A percentile compares a stretch with the other conserved stretches of the same genome.
Conservation (phyloP, 2,888 invertebrate species). For the Euplagia quadripunctaria region DNA sequence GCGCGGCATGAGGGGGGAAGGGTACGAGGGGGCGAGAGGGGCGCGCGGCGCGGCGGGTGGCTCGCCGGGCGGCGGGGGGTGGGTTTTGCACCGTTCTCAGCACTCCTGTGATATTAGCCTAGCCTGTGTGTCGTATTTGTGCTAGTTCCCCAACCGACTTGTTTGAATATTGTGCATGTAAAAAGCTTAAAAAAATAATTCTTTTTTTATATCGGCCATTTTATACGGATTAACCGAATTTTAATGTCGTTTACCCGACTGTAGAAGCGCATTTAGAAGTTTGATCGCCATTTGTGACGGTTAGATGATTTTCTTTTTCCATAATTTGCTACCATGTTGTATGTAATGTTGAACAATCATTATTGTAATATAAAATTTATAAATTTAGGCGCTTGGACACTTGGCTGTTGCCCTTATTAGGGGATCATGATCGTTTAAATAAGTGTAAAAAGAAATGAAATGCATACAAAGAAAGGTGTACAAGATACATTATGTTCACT, state of each 20-base stretch:
- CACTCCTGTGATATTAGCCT: slow-evolving; percentile 88
- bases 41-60: slow-evolving; percentile 46
- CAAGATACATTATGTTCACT: slow-evolving; percentile 60
- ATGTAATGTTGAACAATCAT: slow-evolving; percentile 69
- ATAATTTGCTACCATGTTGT: slow-evolving; percentile 74
- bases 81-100: slow-evolving; percentile 83
- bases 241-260: slow-evolving; percentile 75
- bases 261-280: slow-evolving; percentile 73
- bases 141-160: slow-evolving; percentile 81
- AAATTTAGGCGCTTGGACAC: slow-evolving; percentile 70
- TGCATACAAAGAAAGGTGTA: slow-evolving; percentile 46
- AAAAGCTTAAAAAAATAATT: slow-evolving; percentile 69
- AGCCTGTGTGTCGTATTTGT: slow-evolving; percentile 86
- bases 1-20: slow-evolving; percentile 46
- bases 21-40: slow-evolving; percentile 44
- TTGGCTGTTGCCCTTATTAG: slow-evolving; percentile 64
- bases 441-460: slow-evolving; percentile 49
- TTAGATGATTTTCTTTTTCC: slow-evolving; percentile 66
- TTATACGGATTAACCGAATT: slow-evolving; percentile 79
- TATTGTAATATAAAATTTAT: slow-evolving; percentile 66
- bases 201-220: slow-evolving; percentile 76
- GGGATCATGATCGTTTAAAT: slow-evolving; percentile 51
- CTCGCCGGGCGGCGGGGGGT: slow-evolving; percentile 47
- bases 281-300: slow-evolving; percentile 66
- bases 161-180: slow-evolving; percentile 81